Base-by-base conservation (phyloP, 1,140 invertebrate genomes). In the Popillia japonica region DNA sequence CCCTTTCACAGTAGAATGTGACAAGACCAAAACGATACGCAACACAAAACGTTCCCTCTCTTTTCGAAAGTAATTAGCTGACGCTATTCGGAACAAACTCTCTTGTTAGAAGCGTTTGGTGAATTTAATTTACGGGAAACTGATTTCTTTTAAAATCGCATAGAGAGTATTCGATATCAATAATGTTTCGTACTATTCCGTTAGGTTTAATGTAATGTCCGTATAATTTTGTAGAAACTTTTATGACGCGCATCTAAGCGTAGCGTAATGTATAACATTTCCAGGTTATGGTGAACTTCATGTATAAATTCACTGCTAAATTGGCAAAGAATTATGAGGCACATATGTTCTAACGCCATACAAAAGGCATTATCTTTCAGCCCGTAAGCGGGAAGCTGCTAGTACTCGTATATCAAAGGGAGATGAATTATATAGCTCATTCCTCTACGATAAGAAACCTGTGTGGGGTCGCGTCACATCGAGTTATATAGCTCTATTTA, bases 321-420 rank as follows among this genome's bases (percentile, higher is more conserved):
- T 68, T 68, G 61, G 61, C 59, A 22, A 17, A 68, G 61, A 68
- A 68, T 68, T 68, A 68, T 68, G 61, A 22, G 20, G 61, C 61
- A 14, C 61, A 68, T 68, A 68, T 34, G 61, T 23, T 34, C 11
- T 27, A 68, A 27, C 20, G 61, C 20, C 48, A 55, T 55, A 55
- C 48, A 55, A 55, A n/a, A n/a, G 48, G 48, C 14, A 55, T 55
- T 55, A 55, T 55, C 48, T 55, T 55, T 14, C 48, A 17, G 14
- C 48, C 48, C 11, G n/a, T 17, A 17, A n/a, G 14, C 48, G 48
- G 14, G 48, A 55, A 17, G 48, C 14, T 6, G 48, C 14, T 17
- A 55, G 17, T 55, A 17, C 48, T 55, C 48, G 48, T 55, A 55
- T 55, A 55, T 55, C 48, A 55, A 55, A 55, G 14, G 14, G 48